Percentiles rank a stretch among this genome's conserved stretches.
phyloP scores from a whole-genome alignment of 2,888 invertebrate species.

The Scaptomyza flava region DNA sequence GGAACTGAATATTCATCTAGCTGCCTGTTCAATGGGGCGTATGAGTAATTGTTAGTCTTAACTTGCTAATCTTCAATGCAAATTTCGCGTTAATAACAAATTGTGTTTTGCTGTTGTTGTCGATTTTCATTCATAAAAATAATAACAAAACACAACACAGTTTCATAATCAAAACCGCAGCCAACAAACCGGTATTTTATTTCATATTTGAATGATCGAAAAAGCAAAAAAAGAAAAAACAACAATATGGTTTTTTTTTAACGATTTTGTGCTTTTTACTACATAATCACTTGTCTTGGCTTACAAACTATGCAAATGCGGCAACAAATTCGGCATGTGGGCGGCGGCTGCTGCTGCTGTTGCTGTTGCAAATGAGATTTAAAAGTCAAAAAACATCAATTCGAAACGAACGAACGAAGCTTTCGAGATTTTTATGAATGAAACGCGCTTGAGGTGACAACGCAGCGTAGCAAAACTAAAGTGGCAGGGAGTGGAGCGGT shows the following conservation, averaged over 20 bases:
- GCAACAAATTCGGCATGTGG: slow-evolving; percentile 59
- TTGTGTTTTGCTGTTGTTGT: slow-evolving; percentile 12
- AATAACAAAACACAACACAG: slow-evolving; percentile 29
- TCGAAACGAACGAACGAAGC: slow-evolving; percentile 34
- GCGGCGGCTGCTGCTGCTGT: slow-evolving; percentile 38
- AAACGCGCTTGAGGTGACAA: slow-evolving; percentile 69
- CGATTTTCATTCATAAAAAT: slow-evolving; percentile 67
- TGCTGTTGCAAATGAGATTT: slow-evolving; percentile 38
- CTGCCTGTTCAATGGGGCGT: slow-evolving; percentile 41
- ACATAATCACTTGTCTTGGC: slow-evolving; percentile 65
- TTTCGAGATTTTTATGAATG: slow-evolving; percentile 70
- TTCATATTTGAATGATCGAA: slow-evolving; percentile 65
- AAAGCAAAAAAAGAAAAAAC: slow-evolving; percentile 32
- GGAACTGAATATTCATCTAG: slow-evolving; percentile 39
- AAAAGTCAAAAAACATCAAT: slow-evolving; percentile 6
- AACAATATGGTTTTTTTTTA: slow-evolving; percentile 53
- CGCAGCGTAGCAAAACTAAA: slow-evolving; percentile 28
- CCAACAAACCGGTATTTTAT: slow-evolving; percentile 49
- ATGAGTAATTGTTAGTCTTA: slow-evolving; percentile 63
- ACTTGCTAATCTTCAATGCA: slow-evolving; percentile 40
- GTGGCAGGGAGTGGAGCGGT: slow-evolving; percentile 3
- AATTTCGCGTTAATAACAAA: slow-evolving; percentile 47
- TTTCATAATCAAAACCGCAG: slow-evolving; percentile 62
- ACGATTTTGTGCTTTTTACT: slow-evolving; percentile 73
- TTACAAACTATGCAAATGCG: slow-evolving; percentile 75